Base-by-base conservation (phyloP, 2,888 invertebrate genomes). In the Lacanobia oleracea region DNA sequence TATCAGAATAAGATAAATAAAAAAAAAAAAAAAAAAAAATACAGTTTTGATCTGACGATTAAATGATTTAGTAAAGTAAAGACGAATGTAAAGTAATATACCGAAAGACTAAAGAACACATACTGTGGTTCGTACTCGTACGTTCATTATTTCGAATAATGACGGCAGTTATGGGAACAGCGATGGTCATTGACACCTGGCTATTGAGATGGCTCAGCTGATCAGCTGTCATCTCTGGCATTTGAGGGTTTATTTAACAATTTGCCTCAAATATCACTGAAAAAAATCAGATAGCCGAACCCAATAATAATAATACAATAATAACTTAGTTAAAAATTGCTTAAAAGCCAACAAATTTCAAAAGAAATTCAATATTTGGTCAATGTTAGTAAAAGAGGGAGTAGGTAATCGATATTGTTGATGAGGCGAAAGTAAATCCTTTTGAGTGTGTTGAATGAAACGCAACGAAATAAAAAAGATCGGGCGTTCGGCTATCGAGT, bases 391-490 rank as follows among this genome's bases (percentile, higher is more conserved):
- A 43, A 23, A 59, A 54, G 50, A 48, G 14, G 3, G 50, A 27
- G 59, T n/a, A n/a, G n/a, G n/a, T 66, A 43, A 73, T 68, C 51
- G 75, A 79, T 81, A 81, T 72, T 77, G 62, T 74, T 72, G 80
- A 87, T 79, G 65, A 76, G 78, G 79, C 72, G 77, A 82, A 83
- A 86, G 80, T 82, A 83, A 83, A 86, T 81, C 83, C 76, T 73
- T 79, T 82, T 80, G 75, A 84, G 80, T 69, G 76, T 79, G 87
- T 82, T 85, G 88, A 88, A 87, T 86, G 84, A 84, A 87, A 88
- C 80, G 88, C 88, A 86, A 86, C 83, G 84, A 87, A 88, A 90
- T 88, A 88, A 89, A 90, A 89, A 89, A 88, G 78, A 90, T 88
- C 68, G 82, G 7, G 53, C 60, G 51, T 59, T 78, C 68, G 72